Conservation (phyloP, 2,797 vertebrate species). For the Rhynchonycteris naso region DNA sequence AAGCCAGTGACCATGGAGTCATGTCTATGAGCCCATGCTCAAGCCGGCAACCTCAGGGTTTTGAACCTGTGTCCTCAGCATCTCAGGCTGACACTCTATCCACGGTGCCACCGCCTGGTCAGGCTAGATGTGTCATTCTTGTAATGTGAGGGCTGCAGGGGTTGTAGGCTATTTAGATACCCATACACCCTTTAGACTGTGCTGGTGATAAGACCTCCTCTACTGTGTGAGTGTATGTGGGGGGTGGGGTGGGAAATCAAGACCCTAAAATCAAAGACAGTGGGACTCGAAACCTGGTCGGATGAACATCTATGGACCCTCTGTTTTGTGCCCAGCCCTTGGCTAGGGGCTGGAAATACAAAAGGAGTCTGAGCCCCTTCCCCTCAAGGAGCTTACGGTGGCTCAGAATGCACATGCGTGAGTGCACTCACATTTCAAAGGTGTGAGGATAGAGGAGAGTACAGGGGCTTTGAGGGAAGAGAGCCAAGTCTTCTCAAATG, state of each 20-base stretch:
- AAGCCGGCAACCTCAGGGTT: too few relatives aligned
- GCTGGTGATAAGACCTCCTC: not conserved
- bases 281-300: not conserved
- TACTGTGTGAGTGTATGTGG: not conserved
- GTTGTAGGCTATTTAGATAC: not conserved
- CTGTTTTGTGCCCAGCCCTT: not conserved
- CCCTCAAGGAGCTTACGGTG: not conserved
- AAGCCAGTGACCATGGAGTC: too few relatives aligned
- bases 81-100: too few relatives aligned
- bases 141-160: not conserved
- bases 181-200: not conserved
- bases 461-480: not conserved
- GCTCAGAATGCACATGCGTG: accelerated
- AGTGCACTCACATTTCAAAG: not conserved
- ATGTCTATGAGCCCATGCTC: too few relatives aligned
- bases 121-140: not conserved
- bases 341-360: not conserved
- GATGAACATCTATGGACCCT: not conserved
- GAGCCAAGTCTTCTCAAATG: not conserved
- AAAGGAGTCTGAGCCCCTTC: not conserved
- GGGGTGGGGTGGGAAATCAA: not conserved
- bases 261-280: not conserved
- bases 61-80: too few relatives aligned
- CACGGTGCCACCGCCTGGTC: too few relatives aligned
- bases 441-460: not conserved